Evolutionary conservation across 2,888 invertebrate species (phyloP).

Genomic region (Eumerus sabulonum): DNA sequence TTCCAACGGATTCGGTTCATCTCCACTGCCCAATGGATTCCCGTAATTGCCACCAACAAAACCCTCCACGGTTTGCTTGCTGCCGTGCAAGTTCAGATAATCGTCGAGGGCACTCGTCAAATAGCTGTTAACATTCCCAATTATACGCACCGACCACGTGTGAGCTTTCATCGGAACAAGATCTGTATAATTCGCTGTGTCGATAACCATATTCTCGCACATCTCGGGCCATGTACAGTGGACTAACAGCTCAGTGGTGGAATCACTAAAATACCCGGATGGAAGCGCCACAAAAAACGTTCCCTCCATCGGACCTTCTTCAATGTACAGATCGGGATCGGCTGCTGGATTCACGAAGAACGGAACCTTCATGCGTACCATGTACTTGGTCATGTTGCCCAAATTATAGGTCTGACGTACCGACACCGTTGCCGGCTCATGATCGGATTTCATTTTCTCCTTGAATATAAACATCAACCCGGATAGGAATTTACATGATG

Average conservation of each 20-base stretch:
- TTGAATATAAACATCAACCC: slow-evolving; percentile 93
- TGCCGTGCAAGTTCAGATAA: slow-evolving; percentile 83
- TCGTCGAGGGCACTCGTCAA: slow-evolving; percentile 87
- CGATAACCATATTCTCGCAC: slow-evolving; percentile 91
- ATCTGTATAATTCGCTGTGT: slow-evolving; percentile 92
- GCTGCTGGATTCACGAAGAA: slow-evolving; percentile 70
- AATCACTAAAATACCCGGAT: slow-evolving; percentile 91
- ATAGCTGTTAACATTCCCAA: slow-evolving; percentile 86
- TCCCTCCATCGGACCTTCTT: slow-evolving; percentile 73
- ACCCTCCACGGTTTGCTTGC: slow-evolving; percentile 71
- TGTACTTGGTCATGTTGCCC: slow-evolving; percentile 75
- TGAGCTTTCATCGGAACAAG: slow-evolving; percentile 90
- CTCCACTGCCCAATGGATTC: slow-evolving; percentile 80
- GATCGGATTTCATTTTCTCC: slow-evolving; percentile 88
- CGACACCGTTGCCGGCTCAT: slow-evolving; percentile 83
- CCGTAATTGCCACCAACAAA: slow-evolving; percentile 77
- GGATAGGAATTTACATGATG: slow-evolving; percentile 89
- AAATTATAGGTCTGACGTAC: slow-evolving; percentile 84
- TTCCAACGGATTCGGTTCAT: slow-evolving; percentile 82
- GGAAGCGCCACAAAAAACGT: slow-evolving; percentile 83
- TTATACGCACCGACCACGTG: slow-evolving; percentile 86
- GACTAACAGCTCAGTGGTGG: slow-evolving; percentile 87
- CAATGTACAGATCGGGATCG: slow-evolving; percentile 61
- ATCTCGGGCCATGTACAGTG: slow-evolving; percentile 93
- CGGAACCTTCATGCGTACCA: slow-evolving; percentile 51